Evolutionary conservation across 2,797 vertebrate species (phyloP), one percentile per base, ranked within the genome.

Genomic region (Tauraco hartlaubi): DNA sequence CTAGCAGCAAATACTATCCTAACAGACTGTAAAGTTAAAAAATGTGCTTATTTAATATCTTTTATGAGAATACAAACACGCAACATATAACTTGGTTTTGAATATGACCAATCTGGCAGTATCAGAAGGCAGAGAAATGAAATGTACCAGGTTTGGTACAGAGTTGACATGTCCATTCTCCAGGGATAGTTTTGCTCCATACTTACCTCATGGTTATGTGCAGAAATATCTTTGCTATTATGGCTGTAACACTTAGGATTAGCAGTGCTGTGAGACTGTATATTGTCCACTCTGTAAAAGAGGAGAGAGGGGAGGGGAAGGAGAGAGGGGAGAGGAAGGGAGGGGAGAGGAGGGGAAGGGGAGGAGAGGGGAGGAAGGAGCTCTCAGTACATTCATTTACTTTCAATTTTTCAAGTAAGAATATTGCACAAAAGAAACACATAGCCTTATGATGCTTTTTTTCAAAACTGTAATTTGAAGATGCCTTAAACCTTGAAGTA

Each of bases 141-240:
- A 67, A 39, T 7, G 46, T 16, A 22, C 21, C 44, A 33, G 12
- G 33, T n/a, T 18, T 71, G 33, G 56, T 51, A 73, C 67, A 71
- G 48, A 88, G 78, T 31, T 66, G 66, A 66, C 48, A 43, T 29
- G 22, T 23, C 74, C n/a, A 7, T 25, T 71, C 59, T 62, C 17
- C 37, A 8, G 18, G 51, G 31, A 17, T 26, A n/a, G 43, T 58
- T 81, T 61, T 85, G 48, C 55, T 23, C 22, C 48, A 9, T 85
- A 99, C 99, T 99, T 97, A 99, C 99, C 99, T 99, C 96, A 99
- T 98, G 18, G 99, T 99, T 89, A 99, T 76, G 17, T 99, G 99
- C 93, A 99, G 98, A 90, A 99, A 98, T 88, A 99, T 98, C 98
- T 99, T 99, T 17, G 99, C 99, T 51, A 99, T 95, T 97, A 99